A percentile compares a stretch with the other conserved stretches of the same genome.
Conservation (phyloP, 2,113 vertebrate genomes). For the Tauraco erythrolophus region DNA sequence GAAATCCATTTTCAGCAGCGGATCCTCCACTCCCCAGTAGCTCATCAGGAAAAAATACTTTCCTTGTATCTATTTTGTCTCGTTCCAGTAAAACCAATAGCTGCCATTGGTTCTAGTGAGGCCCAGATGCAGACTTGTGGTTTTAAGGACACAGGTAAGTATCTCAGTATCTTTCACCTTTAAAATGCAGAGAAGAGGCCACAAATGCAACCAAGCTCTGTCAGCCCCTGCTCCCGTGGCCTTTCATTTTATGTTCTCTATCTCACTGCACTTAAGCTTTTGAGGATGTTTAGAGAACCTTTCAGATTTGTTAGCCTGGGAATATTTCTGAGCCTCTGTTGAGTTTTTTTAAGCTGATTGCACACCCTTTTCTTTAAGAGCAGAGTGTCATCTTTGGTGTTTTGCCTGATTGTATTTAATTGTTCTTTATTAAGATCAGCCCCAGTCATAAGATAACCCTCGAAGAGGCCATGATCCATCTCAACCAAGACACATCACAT, state of each 20-base stretch:
- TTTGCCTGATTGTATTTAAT: not conserved
- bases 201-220: not conserved
- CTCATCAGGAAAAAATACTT: not conserved
- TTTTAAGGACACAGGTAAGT: not conserved
- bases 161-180: not conserved
- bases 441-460: fast-evolving
- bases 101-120: not conserved
- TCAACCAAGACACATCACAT: fast-evolving
- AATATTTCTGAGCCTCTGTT: not conserved
- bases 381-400: not conserved
- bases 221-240: not conserved
- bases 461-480: fast-evolving
- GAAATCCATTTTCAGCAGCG: not conserved
- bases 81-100: not conserved
- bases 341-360: not conserved
- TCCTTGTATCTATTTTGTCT: not conserved
- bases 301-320: not conserved
- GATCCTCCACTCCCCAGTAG: not conserved
- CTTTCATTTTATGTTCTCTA: not conserved
- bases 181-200: not conserved
- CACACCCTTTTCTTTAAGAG: not conserved
- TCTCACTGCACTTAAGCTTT: not conserved
- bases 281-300: not conserved
- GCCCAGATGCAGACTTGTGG: not conserved
- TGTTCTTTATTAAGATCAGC: not conserved